These are phyloP conservation scores for Pseudorasbora parva DNA, from an alignment of 2,113 vertebrate genomes.

Conservation along the genomic window DNA sequence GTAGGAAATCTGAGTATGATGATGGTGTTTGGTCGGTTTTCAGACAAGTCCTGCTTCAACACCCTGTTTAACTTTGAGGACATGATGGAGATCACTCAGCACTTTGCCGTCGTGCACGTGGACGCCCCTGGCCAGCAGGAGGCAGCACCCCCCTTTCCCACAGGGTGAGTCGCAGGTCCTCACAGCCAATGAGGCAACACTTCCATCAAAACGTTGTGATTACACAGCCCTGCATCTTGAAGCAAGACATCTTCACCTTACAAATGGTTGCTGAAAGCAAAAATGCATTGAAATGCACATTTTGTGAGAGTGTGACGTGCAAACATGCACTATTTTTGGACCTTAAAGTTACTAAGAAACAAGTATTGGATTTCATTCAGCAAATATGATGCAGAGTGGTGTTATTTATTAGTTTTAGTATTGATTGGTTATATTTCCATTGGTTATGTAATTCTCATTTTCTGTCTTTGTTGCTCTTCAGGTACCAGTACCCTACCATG, in stretches of 20 bases:
- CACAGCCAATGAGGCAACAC: not conserved
- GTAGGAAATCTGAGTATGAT: not conserved
- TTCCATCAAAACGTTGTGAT: not conserved
- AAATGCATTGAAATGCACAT: not conserved
- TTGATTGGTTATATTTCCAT: no score
- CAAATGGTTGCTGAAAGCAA: not conserved
- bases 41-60: slow-evolving; percentile 99
- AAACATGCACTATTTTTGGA: not conserved
- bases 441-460: no score
- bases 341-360: not conserved
- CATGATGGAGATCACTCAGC: slow-evolving; percentile 96
- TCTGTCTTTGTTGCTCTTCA: slow-evolving; percentile 61
- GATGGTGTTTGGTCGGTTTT: slow-evolving; percentile 18
- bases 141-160: slow-evolving; percentile 88
- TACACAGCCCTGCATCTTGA: no score
- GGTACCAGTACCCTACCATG: slow-evolving; percentile 94
- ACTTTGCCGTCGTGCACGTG: slow-evolving; percentile 94
- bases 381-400: not conserved
- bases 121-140: slow-evolving; percentile 97
- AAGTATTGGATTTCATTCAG: not conserved
- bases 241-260: not conserved
- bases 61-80: slow-evolving; percentile 98
- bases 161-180: slow-evolving; percentile 77
- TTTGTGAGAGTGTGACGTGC: not conserved
- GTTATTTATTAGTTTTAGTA: not conserved